Evolutionary conservation across 2,113 vertebrate genomes (phyloP), one percentile per base, ranked within the genome.

Genomic region (Chunga burmeisteri): DNA sequence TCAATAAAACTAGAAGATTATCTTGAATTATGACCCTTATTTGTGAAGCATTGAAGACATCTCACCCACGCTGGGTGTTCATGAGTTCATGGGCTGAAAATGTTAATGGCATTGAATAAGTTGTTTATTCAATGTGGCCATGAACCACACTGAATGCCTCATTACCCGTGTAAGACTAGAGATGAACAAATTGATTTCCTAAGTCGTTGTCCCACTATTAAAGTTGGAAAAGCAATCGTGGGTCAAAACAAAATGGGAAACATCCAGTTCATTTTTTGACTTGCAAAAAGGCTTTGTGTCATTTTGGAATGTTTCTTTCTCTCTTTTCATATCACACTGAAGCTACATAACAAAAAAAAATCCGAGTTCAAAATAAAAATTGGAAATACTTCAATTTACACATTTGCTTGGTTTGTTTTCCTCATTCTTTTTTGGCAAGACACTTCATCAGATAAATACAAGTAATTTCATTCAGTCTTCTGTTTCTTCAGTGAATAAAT

Each of bases 161-260:
- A 84, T 95, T 96, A 89, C 56, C 61, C 52, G 13, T 59, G 34
- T 92, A 93, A 88, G 10, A 72, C 72, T 70, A 59, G 77, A 96
- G 73, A 70, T 4, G 13, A 88, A 67, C 38, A 92, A 86, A 96
- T 83, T 88, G 93, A 93, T 96, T 94, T 94, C 92, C 36, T 86
- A 74, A 90, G 80, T 88, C 0, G 0, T 63, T 86, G 80, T 86
- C 72, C 75, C 68, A 63, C 32, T 63, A 52, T 71, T 84, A 55
- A 61, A 90, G 49, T 63, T 93, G 63, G 70, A 91, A 94, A 62
- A 84, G 44, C 56, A 75, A 55, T 71, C 58, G 42, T 55, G 65
- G 68, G n/a, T 87, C 65, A 86, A 81, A 84, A 21, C 10, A 55
- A 79, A 83, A 8, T 13, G 73, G 50, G 86, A 95, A 84, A 47